Conservation (phyloP, 2,113 vertebrate species). For the Seriola aureovittata region DNA sequence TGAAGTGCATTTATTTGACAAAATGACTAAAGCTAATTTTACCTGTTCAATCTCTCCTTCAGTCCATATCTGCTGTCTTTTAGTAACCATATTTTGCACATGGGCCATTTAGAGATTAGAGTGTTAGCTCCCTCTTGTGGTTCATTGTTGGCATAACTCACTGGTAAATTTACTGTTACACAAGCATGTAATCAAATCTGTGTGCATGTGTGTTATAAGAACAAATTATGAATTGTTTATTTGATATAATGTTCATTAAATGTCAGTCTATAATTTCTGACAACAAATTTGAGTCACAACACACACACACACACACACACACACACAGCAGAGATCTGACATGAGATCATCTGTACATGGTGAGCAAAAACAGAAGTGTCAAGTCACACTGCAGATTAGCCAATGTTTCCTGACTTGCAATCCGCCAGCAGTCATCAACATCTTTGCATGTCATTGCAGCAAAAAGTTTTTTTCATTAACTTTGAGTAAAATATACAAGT, state of each 20-base stretch:
- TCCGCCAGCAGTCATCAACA: no score
- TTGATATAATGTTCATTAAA: not conserved
- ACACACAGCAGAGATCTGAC: not conserved
- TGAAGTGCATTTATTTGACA: not conserved
- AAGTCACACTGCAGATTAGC: no score
- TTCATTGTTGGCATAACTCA: no score
- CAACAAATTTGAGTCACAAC: not conserved
- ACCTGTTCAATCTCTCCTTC: not conserved
- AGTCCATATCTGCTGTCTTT: not conserved
- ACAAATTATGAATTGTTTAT: not conserved
- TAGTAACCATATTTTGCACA: not conserved
- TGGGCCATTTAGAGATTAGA: not conserved
- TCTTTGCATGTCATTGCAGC: no score
- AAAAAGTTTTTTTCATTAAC: no score
- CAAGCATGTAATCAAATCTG: not conserved
- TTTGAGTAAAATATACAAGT: no score
- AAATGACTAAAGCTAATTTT: not conserved
- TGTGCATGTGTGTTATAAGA: not conserved
- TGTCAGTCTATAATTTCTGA: not conserved
- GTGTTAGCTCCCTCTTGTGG: constrained; percentile 40
- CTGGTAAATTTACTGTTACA: not conserved
- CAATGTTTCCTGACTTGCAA: no score
- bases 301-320: not conserved
- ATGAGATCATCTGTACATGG: no score
- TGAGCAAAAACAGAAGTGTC: no score